Conservation (phyloP, 1,140 invertebrate genomes). For the Lethocerus indicus region DNA sequence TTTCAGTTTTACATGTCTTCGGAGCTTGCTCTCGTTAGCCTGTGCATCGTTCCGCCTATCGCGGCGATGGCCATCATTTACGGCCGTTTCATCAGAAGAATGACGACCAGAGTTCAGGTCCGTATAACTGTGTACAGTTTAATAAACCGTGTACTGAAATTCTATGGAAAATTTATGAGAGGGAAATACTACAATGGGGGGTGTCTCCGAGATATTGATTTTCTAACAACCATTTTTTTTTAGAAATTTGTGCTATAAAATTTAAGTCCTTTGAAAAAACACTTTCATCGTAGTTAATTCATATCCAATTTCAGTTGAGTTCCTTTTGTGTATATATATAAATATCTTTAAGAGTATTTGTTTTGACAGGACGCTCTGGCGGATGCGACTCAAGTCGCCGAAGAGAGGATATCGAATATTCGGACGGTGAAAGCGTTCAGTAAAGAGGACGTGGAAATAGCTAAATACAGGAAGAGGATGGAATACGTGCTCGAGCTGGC, state of each 20-base stretch:
- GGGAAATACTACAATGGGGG: too few species aligned
- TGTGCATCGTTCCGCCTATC: conserved; percentile 76
- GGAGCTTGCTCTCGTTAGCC: conserved; percentile 64
- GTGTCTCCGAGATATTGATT: too few species aligned
- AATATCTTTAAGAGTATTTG: too few species aligned
- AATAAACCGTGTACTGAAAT: too few species aligned
- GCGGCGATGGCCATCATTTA: conserved; percentile 73
- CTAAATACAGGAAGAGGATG: conserved; percentile 49
- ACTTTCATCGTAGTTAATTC: too few species aligned
- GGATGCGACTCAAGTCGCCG: conserved; percentile 65
- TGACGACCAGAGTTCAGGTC: conserved; percentile 57
- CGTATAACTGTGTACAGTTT: too few species aligned
- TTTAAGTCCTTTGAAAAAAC: too few species aligned
- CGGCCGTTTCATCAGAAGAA: conserved; percentile 69
- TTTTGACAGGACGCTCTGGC: conserved; percentile 63
- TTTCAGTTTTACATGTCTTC: conserved; percentile 76
- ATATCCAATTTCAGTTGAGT: too few species aligned
- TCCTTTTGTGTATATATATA: too few species aligned
- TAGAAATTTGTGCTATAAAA: too few species aligned
- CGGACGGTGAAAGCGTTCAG: conserved; percentile 87
- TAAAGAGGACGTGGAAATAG: conserved; percentile 62
- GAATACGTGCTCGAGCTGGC: conserved; percentile 57
- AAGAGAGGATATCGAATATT: conserved; percentile 87
- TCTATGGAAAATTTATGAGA: too few species aligned
- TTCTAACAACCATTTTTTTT: too few species aligned